phyloP scores from a whole-genome alignment of 2,113 vertebrate species.

The Cricetomys ansorgei region DNA sequence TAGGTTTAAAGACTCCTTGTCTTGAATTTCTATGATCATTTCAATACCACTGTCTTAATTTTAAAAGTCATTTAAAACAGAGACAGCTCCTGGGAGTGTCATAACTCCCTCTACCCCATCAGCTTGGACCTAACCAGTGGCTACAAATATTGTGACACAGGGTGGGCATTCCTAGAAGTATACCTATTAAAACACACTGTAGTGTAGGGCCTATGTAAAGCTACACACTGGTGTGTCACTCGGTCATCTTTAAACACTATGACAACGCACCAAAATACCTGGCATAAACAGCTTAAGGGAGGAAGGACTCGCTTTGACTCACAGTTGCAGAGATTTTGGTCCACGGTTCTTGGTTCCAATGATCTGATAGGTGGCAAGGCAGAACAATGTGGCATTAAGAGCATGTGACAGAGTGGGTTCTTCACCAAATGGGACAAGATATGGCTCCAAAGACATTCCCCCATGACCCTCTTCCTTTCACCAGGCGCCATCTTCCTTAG shows the following conservation, averaged over 20 bases:
- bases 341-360: not conserved
- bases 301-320: not conserved
- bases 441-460: not conserved
- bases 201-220: not conserved
- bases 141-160: not conserved
- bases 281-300: not conserved
- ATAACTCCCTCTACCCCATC: not conserved
- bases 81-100: not conserved
- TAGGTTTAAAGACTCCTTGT: not conserved
- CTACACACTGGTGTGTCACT: not conserved
- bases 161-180: not conserved
- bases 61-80: not conserved
- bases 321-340: not conserved
- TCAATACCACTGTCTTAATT: not conserved
- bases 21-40: not conserved
- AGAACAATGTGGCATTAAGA: not conserved
- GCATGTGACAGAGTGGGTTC: not conserved
- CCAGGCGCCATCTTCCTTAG: not conserved
- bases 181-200: not conserved
- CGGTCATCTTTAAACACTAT: not conserved
- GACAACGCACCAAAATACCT: not conserved
- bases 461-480: not conserved
- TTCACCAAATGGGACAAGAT: not conserved
- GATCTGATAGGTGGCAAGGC: not conserved
- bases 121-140: not conserved